phyloP scores from a whole-genome alignment of 2,888 invertebrate genomes.

The Tenthredo livida region DNA sequence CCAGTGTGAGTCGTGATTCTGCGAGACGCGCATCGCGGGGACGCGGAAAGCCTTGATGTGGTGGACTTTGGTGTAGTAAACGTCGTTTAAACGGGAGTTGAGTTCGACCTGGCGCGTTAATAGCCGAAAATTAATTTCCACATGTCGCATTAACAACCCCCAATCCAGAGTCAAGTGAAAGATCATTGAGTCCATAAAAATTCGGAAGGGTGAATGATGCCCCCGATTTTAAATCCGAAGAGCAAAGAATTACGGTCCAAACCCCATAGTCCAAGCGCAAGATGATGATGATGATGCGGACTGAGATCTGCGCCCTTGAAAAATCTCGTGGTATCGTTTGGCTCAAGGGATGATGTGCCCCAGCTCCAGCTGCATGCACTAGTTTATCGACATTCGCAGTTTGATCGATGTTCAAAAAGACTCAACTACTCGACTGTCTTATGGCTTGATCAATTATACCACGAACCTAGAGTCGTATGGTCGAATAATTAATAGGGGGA shows the following conservation, averaged over 20 bases:
- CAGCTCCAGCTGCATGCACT: neutral
- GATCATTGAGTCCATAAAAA: too few species aligned
- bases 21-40: slow-evolving; percentile 73
- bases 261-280: neutral
- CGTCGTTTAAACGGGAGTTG: neutral
- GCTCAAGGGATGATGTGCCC: neutral
- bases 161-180: neutral
- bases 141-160: too few species aligned
- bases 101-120: neutral
- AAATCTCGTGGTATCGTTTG: slow-evolving; percentile 7
- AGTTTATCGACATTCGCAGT: neutral
- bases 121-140: neutral
- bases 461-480: neutral
- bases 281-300: neutral
- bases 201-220: neutral
- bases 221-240: neutral
- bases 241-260: neutral
- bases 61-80: neutral
- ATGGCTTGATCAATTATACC: neutral
- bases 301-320: neutral
- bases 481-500: neutral
- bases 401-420: neutral
- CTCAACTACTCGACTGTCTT: neutral
- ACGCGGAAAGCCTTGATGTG: slow-evolving; percentile 58
- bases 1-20: slow-evolving; percentile 77